phyloP scores from a whole-genome alignment of 2,797 vertebrate species.

The Scolopax rusticola region DNA sequence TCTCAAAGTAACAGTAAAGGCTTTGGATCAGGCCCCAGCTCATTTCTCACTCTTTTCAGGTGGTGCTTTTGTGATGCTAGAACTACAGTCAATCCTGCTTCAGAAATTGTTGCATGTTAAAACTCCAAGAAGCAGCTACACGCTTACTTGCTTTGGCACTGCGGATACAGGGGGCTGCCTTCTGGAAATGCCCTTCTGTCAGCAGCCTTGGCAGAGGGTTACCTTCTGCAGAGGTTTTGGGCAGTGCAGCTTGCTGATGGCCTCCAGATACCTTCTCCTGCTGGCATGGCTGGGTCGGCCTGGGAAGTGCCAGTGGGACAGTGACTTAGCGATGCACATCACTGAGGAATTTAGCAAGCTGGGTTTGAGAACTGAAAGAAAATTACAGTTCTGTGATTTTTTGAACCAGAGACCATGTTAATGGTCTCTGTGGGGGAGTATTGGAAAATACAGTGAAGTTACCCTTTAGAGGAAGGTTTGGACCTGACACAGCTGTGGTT shows the following conservation, averaged over 20 bases:
- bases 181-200: not conserved
- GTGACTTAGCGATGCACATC: not conserved
- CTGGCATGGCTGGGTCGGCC: not conserved
- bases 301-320: not conserved
- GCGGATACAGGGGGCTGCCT: not conserved
- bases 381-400: not conserved
- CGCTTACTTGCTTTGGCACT: not conserved
- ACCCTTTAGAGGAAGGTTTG: not conserved
- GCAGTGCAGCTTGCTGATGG: not conserved
- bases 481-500: not conserved
- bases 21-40: not conserved
- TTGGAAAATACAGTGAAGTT: not conserved
- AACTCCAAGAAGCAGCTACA: not conserved
- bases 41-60: not conserved
- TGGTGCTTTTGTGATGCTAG: not conserved
- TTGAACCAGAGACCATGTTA: not conserved
- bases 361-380: not conserved
- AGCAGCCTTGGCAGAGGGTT: not conserved
- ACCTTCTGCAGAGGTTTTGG: not conserved
- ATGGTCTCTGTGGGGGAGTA: not conserved
- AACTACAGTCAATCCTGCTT: fast-evolving
- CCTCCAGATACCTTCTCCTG: not conserved
- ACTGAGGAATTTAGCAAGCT: not conserved
- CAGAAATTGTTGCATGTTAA: not conserved
- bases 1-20: not conserved